Evolutionary conservation across 1,140 invertebrate species (phyloP), one percentile per base, ranked within the genome.

Genomic region (Heliconius congener): DNA sequence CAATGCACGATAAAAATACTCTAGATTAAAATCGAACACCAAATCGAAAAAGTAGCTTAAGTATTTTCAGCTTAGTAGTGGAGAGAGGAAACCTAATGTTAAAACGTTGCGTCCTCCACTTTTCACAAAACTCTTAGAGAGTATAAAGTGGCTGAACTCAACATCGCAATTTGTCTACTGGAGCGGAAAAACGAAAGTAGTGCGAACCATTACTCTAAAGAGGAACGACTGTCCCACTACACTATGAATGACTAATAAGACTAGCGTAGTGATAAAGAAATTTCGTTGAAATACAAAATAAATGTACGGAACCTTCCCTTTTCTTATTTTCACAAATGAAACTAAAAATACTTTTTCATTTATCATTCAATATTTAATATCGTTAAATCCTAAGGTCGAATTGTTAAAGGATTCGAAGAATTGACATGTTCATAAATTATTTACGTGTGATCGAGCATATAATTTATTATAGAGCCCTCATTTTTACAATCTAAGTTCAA

Each of bases 331-430:
- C 8, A 8, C n/a, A 3, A 23, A 60, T 57, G 19, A 57, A 57
- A 23, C n/a, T 57, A 8, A 11, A 60, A 60, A 60, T 60, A 60
- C 55, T 60, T 60, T 60, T 23, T 60, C 13, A 60, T 60, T 60
- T 60, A 27, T 60, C 55, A 60, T 60, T 60, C 23, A 60, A 60
- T 60, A 60, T 60, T 60, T 60, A 60, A 60, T 60, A 60, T 60
- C 8, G 55, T 60, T 23, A 60, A 60, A 60, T n/a, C 55, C n/a
- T 60, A 60, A 60, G n/a, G 55, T 60, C 55, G 55, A 60, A 23
- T 60, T 23, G 55, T 23, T 60, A n/a, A 23, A 23, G 55, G 8
- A 23, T 19, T 57, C 19, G n/a, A 57, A 57, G 55, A 57, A 57
- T 57, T 57, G 55, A 23, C 55, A 57, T 60, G 55, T 60, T 60